Evolutionary conservation across 30 jellyfish, hydroid and myxozoan genomes (phyloP).

Genomic region (Clytia hemisphaerica): DNA sequence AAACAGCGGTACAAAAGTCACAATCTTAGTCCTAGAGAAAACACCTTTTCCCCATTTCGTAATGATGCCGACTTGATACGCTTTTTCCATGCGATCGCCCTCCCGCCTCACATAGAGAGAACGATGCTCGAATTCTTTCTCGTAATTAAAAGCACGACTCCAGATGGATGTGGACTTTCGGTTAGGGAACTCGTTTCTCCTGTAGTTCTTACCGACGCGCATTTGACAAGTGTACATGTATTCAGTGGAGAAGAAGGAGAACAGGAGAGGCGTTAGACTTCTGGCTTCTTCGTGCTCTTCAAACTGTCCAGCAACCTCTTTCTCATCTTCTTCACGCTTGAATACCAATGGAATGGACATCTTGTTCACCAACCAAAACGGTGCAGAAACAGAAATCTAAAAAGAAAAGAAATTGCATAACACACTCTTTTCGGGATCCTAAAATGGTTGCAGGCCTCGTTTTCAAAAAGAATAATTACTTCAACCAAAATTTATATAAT

Average conservation of each 20-base stretch:
- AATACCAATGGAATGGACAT: conserved; percentile 91
- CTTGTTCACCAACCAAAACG: conserved; percentile 90
- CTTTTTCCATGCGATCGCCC: conserved; percentile 66
- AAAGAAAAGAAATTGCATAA: background rate
- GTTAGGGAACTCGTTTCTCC: no score
- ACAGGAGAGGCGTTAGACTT: conserved; percentile 87
- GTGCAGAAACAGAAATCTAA: conserved; percentile 89
- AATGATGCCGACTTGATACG: conserved; percentile 74
- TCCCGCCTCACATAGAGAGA: conserved; percentile 77
- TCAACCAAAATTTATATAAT: no score
- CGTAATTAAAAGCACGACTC: conserved; percentile 83
- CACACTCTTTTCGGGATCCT: no score
- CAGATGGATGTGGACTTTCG: conserved; percentile 34
- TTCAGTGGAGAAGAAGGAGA: conserved; percentile 82
- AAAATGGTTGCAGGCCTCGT: no score
- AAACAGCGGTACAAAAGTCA: conserved; percentile 75
- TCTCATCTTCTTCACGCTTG: conserved; percentile 88
- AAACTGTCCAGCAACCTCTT: conserved; percentile 95
- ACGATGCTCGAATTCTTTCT: conserved; percentile 61
- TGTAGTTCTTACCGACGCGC: conserved; percentile 70
- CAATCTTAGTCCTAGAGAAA: conserved; percentile 73
- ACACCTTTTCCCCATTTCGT: conserved; percentile 72
- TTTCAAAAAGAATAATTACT: no score
- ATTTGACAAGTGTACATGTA: conserved; percentile 75
- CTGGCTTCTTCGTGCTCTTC: conserved; percentile 98